Evolutionary conservation across 2,888 invertebrate species (phyloP).

Genomic region (Polietes domitor): DNA sequence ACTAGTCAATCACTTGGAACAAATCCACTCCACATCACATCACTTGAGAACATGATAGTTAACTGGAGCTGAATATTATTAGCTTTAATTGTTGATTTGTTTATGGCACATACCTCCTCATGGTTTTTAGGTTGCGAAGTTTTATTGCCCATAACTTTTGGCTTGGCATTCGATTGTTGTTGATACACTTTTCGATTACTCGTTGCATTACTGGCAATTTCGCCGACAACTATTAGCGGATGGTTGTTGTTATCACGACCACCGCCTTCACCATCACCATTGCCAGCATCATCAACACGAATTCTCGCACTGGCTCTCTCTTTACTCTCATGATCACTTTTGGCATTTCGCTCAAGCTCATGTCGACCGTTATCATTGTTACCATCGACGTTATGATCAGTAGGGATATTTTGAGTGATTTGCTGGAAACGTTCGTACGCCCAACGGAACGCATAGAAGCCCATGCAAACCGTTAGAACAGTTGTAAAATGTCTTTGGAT

Average conservation of each 20-base stretch:
- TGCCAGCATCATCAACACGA: no score
- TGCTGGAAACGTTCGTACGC: conserved; percentile 49
- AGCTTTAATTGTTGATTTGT: conserved; percentile 27
- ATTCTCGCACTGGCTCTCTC: no score
- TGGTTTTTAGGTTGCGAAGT: conserved; percentile 41
- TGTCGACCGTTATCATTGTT: background rate
- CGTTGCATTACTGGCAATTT: conserved; percentile 31
- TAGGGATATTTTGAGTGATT: conserved; percentile 19
- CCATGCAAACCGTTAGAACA: conserved; percentile 36
- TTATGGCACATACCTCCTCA: conserved; percentile 65
- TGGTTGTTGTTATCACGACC: background rate
- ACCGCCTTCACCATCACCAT: no score
- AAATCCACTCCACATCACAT: conserved; percentile 31
- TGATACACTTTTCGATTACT: conserved; percentile 13
- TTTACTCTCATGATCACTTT: conserved; percentile 31
- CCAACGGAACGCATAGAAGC: conserved; percentile 54
- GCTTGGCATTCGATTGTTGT: conserved; percentile 39
- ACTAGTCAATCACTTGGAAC: conserved; percentile 1
- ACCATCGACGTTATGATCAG: background rate
- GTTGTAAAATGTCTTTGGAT: conserved; percentile 50
- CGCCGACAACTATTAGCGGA: background rate
- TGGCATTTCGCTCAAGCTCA: conserved; percentile 18
- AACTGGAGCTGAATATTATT: background rate
- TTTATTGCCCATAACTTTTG: conserved; percentile 51
- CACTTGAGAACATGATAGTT: conserved; percentile 40